phyloP scores from a whole-genome alignment of 2,797 vertebrate genomes.

The Acestrorhynchus altus region DNA sequence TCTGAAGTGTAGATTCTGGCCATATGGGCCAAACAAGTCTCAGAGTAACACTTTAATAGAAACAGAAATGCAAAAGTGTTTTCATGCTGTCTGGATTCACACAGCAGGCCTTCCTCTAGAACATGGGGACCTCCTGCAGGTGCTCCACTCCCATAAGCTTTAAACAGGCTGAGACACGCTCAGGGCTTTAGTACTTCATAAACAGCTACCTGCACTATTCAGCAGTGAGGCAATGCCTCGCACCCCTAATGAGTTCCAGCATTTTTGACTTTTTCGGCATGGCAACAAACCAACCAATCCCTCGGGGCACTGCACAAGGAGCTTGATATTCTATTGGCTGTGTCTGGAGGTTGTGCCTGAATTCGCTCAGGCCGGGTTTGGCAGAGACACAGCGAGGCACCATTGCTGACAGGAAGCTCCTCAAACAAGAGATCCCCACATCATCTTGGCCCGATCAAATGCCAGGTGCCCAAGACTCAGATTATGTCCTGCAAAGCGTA shows the following conservation, averaged over 20 bases:
- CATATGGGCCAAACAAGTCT: too few species aligned
- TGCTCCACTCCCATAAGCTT: slow-evolving; percentile 35
- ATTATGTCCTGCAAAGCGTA: not conserved
- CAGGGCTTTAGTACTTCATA: slow-evolving; percentile 23
- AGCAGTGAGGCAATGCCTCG: slow-evolving; percentile 28
- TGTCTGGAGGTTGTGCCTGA: not conserved
- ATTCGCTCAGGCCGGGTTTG: not conserved
- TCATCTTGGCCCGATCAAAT: slow-evolving; percentile 26
- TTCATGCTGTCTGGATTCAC: not conserved
- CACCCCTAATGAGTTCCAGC: slow-evolving; percentile 16
- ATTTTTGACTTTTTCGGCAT: slow-evolving; percentile 30
- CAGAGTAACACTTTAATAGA: not conserved
- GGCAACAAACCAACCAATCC: slow-evolving; percentile 56
- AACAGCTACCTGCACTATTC: slow-evolving; percentile 19
- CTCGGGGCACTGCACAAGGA: not conserved
- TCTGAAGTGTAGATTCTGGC: too few species aligned
- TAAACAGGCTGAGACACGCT: slow-evolving; percentile 40
- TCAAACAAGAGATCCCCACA: slow-evolving; percentile 33
- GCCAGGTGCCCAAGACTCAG: slow-evolving; percentile 11
- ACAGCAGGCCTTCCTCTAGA: not conserved
- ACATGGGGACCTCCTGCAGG: slow-evolving; percentile 18
- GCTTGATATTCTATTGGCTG: slow-evolving; percentile 40
- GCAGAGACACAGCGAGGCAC: slow-evolving; percentile 21
- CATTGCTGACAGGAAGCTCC: slow-evolving; percentile 22
- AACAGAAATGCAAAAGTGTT: not conserved